phyloP scores from a whole-genome alignment of 2,888 invertebrate genomes.

The Rambutsinella grinnellia region DNA sequence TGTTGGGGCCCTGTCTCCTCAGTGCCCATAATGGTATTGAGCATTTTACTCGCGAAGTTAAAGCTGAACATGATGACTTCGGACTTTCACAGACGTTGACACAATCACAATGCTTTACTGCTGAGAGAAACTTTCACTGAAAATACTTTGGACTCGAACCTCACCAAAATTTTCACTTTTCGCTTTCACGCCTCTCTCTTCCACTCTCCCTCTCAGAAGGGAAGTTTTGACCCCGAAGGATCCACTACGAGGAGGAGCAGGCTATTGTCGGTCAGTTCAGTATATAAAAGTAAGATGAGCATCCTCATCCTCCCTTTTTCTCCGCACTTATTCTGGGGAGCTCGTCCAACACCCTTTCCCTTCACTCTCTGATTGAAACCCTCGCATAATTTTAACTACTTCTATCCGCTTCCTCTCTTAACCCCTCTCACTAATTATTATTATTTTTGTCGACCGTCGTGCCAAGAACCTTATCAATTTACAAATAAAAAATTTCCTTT shows the following conservation, averaged over 20 bases:
- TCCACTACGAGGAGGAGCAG: conserved; percentile 16
- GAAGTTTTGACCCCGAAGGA: background rate
- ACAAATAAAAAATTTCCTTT: conserved; percentile 55
- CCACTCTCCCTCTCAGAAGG: conserved; percentile 18
- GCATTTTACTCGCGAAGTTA: conserved; percentile 71
- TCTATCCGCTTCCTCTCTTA: background rate
- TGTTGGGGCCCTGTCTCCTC: conserved; percentile 66
- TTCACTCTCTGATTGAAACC: too few relatives aligned
- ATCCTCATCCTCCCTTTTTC: background rate
- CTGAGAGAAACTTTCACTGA: background rate
- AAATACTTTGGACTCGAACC: too few relatives aligned
- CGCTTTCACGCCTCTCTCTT: conserved; percentile 26
- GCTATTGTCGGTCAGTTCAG: conserved; percentile 42
- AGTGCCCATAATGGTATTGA: conserved; percentile 70
- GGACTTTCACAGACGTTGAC: background rate
- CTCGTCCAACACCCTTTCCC: conserved; percentile 47
- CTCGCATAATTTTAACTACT: too few relatives aligned
- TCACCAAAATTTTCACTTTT: background rate
- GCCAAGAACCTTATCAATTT: conserved; percentile 18
- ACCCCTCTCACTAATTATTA: background rate
- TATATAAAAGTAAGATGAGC: conserved; percentile 32
- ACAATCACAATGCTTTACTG: conserved; percentile 5
- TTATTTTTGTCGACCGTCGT: conserved; percentile 8
- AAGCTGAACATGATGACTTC: conserved; percentile 69
- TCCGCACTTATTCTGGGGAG: conserved; percentile 37